Conservation (phyloP, 1,140 invertebrate genomes). For the Drosophila dunni region DNA sequence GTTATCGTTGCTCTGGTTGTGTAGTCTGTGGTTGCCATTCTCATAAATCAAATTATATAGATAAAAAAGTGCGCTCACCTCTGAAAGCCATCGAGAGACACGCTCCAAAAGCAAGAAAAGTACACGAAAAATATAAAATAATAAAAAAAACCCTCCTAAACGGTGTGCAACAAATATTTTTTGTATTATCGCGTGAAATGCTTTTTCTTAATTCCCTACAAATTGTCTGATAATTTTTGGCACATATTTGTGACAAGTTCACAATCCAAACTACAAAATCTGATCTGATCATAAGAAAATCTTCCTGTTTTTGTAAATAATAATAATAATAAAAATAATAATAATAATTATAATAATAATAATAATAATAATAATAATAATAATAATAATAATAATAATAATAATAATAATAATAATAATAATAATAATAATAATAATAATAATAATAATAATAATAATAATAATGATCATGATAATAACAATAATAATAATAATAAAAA, state of each 20-base stretch:
- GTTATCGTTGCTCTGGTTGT: background rate
- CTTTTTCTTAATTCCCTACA: slow-evolving; percentile 19
- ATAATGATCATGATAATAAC: too few relatives aligned
- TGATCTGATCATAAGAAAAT: too few relatives aligned
- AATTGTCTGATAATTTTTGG: slow-evolving; percentile 2
- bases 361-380: too few relatives aligned
- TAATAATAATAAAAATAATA: too few relatives aligned
- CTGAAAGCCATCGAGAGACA: slow-evolving; percentile 32
- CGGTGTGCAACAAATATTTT: slow-evolving; percentile 36
- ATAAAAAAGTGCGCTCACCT: slow-evolving; percentile 60
- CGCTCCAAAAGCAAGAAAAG: slow-evolving; percentile 9
- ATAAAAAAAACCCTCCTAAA: slow-evolving; percentile 42
- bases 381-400: too few relatives aligned
- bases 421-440: too few relatives aligned
- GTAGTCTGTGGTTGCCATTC: slow-evolving; percentile 36
- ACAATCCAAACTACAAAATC: background rate
- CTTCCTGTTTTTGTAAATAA: too few relatives aligned
- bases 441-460: too few relatives aligned
- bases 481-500: too few relatives aligned
- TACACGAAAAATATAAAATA: slow-evolving; percentile 2
- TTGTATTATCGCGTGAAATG: slow-evolving; percentile 26
- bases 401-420: too few relatives aligned
- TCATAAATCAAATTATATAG: slow-evolving; percentile 76
- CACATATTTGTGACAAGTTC: background rate
- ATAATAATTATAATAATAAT: too few relatives aligned